These are phyloP conservation scores for Lota lota DNA, from an alignment of 2,113 vertebrate species.

Conservation along the genomic window DNA sequence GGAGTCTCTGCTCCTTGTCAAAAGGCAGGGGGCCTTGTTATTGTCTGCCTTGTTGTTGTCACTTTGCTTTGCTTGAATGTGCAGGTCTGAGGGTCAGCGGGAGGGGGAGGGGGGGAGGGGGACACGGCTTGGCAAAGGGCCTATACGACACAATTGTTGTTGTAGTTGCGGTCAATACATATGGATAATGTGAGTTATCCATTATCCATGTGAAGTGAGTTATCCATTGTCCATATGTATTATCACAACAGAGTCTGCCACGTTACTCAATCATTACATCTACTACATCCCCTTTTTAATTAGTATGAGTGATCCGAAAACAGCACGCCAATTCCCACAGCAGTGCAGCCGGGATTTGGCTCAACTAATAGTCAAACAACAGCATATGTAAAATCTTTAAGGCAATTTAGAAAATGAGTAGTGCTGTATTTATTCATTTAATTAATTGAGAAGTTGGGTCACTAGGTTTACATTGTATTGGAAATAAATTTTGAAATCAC, in stretches of 20 bases:
- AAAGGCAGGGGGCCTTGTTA: too few relatives aligned
- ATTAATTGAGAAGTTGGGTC: not conserved
- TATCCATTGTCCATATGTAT: not conserved
- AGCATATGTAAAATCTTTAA: conserved; percentile 1
- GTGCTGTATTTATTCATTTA: not conserved
- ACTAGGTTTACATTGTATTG: not conserved
- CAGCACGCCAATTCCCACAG: not conserved
- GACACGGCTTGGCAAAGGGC: too few relatives aligned
- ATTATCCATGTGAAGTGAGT: too few relatives aligned
- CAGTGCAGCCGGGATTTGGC: not conserved
- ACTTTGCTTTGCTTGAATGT: too few relatives aligned
- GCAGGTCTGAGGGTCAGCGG: too few relatives aligned
- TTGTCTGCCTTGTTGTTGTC: too few relatives aligned
- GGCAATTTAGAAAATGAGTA: not conserved
- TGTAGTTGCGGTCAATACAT: too few relatives aligned
- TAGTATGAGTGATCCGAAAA: not conserved
- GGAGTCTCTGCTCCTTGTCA: not conserved
- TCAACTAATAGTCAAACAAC: not conserved
- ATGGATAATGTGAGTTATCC: too few relatives aligned
- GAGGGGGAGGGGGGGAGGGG: too few relatives aligned
- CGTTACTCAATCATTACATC: not conserved
- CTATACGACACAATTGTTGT: too few relatives aligned
- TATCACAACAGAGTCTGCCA: not conserved
- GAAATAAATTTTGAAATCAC: not conserved
- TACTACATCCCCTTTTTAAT: not conserved